Evolutionary conservation across 2,113 vertebrate genomes (phyloP).

Genomic region (Sturnira hondurensis): DNA sequence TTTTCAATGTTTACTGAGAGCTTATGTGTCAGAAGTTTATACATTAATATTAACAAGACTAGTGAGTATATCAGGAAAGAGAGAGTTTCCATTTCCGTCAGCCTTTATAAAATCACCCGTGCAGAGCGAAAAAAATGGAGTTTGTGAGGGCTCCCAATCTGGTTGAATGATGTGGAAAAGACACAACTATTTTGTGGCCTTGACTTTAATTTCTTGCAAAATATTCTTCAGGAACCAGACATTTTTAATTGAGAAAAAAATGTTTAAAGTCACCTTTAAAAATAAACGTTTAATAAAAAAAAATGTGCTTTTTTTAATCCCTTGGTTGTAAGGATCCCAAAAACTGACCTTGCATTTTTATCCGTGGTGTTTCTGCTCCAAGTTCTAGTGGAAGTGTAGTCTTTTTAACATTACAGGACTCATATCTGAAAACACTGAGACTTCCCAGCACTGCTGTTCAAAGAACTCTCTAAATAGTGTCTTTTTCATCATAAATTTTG

Average conservation of each 20-base stretch:
- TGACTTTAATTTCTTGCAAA: neutral
- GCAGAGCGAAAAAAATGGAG: neutral
- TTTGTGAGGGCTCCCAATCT: neutral
- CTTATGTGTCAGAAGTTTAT: neutral
- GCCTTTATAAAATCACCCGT: neutral
- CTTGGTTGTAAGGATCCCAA: neutral
- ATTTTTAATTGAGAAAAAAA: neutral
- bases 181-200: neutral
- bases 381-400: neutral
- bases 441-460: neutral
- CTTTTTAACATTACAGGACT: neutral
- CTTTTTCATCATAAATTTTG: slow-evolving; percentile 61
- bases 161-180: neutral
- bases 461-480: slow-evolving; percentile 16
- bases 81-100: neutral
- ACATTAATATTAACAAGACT: neutral
- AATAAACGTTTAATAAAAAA: neutral
- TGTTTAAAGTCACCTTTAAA: neutral
- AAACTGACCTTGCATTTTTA: neutral
- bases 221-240: neutral
- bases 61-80: neutral
- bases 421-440: neutral
- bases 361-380: neutral
- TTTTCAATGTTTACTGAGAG: neutral
- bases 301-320: neutral